Conservation (phyloP, 2,888 invertebrate species). For the Drosophila atripex region DNA sequence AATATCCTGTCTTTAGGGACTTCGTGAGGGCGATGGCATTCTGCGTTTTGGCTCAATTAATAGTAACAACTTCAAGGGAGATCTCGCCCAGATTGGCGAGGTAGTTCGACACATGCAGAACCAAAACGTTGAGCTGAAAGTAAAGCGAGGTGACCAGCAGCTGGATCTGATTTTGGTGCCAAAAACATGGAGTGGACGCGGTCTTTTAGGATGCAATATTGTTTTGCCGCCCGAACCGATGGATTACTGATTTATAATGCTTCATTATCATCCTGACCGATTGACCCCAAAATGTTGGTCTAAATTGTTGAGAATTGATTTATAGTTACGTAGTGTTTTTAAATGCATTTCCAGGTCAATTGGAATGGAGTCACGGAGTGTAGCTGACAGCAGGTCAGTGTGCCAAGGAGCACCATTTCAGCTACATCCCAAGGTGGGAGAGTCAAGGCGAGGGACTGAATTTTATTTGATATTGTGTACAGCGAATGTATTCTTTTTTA, state of each 20-base stretch:
- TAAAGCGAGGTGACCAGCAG: conserved; percentile 85
- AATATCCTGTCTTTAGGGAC: conserved; percentile 85
- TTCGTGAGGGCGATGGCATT: conserved; percentile 88
- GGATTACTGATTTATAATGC: conserved; percentile 42
- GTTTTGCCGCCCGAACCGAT: conserved; percentile 78
- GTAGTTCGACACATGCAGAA: conserved; percentile 88
- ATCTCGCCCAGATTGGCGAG: conserved; percentile 88
- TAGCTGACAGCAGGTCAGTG: conserved; percentile 29
- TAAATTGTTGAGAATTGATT: conserved; percentile 19
- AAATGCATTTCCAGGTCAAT: conserved; percentile 9
- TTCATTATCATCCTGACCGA: conserved; percentile 14
- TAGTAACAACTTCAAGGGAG: conserved; percentile 87
- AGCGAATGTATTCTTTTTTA: background rate
- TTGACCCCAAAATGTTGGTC: conserved; percentile 23
- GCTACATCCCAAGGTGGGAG: background rate
- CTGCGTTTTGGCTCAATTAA: conserved; percentile 92
- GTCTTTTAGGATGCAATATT: conserved; percentile 90
- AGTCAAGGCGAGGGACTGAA: conserved; percentile 5
- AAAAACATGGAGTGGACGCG: conserved; percentile 90
- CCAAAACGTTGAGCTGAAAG: conserved; percentile 85
- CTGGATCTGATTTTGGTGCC: conserved; percentile 88
- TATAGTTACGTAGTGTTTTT: conserved; percentile 7
- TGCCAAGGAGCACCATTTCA: conserved; percentile 20
- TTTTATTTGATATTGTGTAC: background rate
- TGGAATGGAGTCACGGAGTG: background rate